Conservation (phyloP, 2,888 invertebrate genomes). For the Drosophila suboccidentalis region DNA sequence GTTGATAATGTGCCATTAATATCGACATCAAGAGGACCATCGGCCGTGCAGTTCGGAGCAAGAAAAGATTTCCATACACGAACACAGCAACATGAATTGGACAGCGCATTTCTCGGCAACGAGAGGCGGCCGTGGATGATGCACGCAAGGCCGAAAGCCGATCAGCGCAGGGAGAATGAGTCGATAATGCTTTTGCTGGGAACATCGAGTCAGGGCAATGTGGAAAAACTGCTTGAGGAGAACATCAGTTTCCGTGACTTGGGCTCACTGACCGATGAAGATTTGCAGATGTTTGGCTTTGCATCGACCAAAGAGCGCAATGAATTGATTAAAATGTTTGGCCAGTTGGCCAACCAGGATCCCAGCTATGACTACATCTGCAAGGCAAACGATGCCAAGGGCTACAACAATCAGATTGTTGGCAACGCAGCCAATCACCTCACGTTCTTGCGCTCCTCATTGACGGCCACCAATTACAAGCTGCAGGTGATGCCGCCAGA, state of each 20-base stretch:
- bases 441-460: conserved; percentile 77
- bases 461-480: conserved; percentile 83
- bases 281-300: conserved; percentile 80
- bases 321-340: conserved; percentile 75
- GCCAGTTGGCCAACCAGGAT: conserved; percentile 80
- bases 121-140: conserved; percentile 60
- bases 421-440: conserved; percentile 76
- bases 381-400: conserved; percentile 58
- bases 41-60: conserved; percentile 63
- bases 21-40: conserved; percentile 26
- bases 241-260: conserved; percentile 81
- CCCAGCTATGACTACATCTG: conserved; percentile 76
- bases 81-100: conserved; percentile 59
- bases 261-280: conserved; percentile 73
- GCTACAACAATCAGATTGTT: conserved; percentile 79
- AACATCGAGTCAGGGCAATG: conserved; percentile 21
- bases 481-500: conserved; percentile 79
- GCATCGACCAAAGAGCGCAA: conserved; percentile 58
- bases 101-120: conserved; percentile 67
- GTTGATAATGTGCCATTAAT: conserved; percentile 41
- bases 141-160: conserved; percentile 27
- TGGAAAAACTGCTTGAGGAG: conserved; percentile 74
- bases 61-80: conserved; percentile 72
- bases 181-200: conserved; percentile 62
- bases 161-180: conserved; percentile 59